Percentiles rank a stretch among this genome's conserved stretches.
These are phyloP conservation scores for Micronisus gabar DNA, from an alignment of 2,113 vertebrate species.

Conservation along the genomic window DNA sequence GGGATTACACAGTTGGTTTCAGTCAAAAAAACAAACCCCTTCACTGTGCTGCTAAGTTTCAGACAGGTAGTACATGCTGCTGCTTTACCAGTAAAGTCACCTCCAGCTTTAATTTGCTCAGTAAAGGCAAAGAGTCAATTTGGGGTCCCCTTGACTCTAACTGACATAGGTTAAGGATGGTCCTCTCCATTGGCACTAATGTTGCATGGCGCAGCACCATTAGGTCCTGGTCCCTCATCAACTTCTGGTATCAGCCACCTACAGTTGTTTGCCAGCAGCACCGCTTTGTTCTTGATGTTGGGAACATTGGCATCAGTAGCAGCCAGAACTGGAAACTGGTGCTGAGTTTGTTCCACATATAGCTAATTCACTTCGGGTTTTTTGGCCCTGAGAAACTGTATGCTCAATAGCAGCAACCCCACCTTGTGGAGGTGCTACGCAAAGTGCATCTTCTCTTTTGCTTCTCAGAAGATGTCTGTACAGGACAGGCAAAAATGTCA, in stretches of 20 bases:
- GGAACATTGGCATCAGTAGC: background rate
- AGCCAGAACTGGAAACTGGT: background rate
- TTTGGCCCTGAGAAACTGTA: background rate
- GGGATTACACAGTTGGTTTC: background rate
- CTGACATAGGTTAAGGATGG: background rate
- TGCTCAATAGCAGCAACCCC: background rate
- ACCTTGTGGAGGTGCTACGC: background rate
- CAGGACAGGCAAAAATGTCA: background rate
- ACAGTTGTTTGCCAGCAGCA: background rate
- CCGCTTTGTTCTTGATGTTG: fast-evolving
- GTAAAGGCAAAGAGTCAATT: background rate
- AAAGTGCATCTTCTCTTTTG: background rate
- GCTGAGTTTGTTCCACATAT: background rate
- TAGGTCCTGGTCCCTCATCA: background rate
- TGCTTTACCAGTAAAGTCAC: background rate
- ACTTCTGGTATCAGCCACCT: fast-evolving
- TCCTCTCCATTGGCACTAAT: background rate
- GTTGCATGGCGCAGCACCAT: background rate
- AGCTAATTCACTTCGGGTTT: background rate
- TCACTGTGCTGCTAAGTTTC: background rate
- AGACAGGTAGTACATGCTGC: background rate
- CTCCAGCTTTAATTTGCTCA: background rate
- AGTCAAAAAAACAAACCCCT: background rate
- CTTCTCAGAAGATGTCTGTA: background rate
- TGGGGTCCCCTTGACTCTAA: background rate